Base-by-base conservation (phyloP, 2,113 vertebrate genomes). In the Scytalopus superciliaris region DNA sequence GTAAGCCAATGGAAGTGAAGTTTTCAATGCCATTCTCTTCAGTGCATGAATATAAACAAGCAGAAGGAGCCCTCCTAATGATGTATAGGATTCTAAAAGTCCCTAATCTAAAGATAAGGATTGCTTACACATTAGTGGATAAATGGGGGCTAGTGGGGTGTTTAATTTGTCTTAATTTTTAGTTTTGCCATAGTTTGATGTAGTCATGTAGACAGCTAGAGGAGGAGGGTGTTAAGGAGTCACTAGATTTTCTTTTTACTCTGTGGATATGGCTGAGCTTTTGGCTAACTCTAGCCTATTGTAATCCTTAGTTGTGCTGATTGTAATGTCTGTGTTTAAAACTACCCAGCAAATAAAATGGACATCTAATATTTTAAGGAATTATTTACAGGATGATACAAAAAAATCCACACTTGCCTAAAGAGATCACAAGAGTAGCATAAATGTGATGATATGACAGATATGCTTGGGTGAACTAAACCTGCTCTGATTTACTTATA, bases 141-240 rank as follows among this genome's bases (percentile, higher is more conserved):
- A 74, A 91, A 88, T 57, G 2, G 11, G 8, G 14, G 1, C n/a
- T 15, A 12, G 4, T 4, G 2, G n/a, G 3, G 3, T 37, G 1
- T 11, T 79, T 88, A 0, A 1, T 89, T 59, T 77, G 3, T 24
- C 31, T 75, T 39, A 28, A 10, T n/a, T 64, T 28, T 68, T 66
- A 53, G 19, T 49, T 19, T 84, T 67, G 17, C 27, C n/a, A 5
- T 16, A 42, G 14, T 60, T 84, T 81, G 33, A 69, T 64, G 15
- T 12, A 19, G 9, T 57, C 27, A 47, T 49, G 8, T 30, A 55
- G 31, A n/a, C 12, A 93, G 33, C 12, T 83, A 44, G 8, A 33
- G 27, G 56, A 80, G 15, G 17, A 90, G 15, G 15, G 2, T 45
- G 35, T n/a, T 19, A 59, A 80, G 9, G 4, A 13, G 7, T 77